Evolutionary conservation across 2,888 invertebrate species (phyloP).

Genomic region (Keiferia lycopersicella): DNA sequence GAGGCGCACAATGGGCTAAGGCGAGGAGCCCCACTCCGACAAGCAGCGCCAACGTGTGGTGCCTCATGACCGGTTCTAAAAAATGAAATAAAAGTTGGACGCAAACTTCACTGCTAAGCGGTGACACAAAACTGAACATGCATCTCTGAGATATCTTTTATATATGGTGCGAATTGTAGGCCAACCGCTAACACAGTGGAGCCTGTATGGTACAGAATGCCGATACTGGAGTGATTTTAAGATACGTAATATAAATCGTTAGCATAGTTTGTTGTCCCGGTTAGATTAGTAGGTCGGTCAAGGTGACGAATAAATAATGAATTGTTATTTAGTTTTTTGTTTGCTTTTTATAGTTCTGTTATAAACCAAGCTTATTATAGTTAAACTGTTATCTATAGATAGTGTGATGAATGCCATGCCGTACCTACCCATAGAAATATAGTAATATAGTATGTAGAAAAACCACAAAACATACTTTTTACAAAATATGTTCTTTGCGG

Average conservation of each 20-base stretch:
- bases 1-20: constrained; percentile 58
- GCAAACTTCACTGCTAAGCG: constrained; percentile 62
- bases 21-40: constrained; percentile 52
- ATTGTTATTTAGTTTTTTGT: constrained; percentile 55
- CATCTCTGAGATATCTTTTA: constrained; percentile 65
- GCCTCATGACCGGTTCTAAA: constrained; percentile 71
- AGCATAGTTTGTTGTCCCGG: constrained; percentile 72
- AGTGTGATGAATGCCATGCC: not conserved
- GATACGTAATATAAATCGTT: constrained; percentile 72
- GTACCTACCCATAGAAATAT: not conserved
- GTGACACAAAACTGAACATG: constrained; percentile 63
- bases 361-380: constrained; percentile 34
- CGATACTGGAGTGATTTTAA: constrained; percentile 61
- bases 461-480: not conserved
- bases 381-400: constrained; percentile 25
- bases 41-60: constrained; percentile 53
- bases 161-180: constrained; percentile 73
- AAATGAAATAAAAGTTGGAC: constrained; percentile 53
- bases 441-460: constrained; percentile 6
- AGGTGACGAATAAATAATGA: constrained; percentile 62
- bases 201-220: constrained; percentile 62
- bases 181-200: constrained; percentile 72
- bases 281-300: constrained; percentile 65
- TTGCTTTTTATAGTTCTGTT: constrained; percentile 39
- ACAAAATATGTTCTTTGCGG: not conserved